phyloP scores from a whole-genome alignment of 2,888 invertebrate genomes.

The Drosophila nr. perissopoda region DNA sequence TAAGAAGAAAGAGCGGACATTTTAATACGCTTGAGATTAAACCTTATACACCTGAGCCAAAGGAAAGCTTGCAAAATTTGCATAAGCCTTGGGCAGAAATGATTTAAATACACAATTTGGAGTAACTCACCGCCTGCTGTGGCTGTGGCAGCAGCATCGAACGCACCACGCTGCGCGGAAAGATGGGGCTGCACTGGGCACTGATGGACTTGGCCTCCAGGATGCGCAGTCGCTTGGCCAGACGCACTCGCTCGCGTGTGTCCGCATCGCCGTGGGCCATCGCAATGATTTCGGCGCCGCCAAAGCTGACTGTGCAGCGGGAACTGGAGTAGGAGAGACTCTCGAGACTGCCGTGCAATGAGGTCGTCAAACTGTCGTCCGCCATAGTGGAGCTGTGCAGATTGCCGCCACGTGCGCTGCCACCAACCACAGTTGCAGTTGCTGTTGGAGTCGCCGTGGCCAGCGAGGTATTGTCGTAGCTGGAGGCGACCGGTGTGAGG shows the following conservation, averaged over 20 bases:
- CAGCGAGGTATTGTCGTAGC: constrained; percentile 78
- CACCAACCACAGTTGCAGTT: constrained; percentile 62
- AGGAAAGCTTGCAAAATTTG: neutral
- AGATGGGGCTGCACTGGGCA: constrained; percentile 84
- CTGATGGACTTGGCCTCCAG: constrained; percentile 85
- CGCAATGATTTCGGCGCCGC: constrained; percentile 79
- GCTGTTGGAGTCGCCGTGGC: constrained; percentile 45
- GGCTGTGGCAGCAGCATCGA: constrained; percentile 55
- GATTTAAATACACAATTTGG: neutral
- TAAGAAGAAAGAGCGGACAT: neutral
- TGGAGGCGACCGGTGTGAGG: constrained; percentile 71
- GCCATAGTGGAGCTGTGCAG: constrained; percentile 83
- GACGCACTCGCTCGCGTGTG: constrained; percentile 67
- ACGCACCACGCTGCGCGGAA: constrained; percentile 75
- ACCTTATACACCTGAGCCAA: neutral
- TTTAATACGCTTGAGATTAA: neutral
- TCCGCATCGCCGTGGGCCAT: constrained; percentile 68
- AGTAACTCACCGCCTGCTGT: constrained; percentile 55
- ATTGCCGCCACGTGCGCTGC: constrained; percentile 31
- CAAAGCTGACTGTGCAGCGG: constrained; percentile 84
- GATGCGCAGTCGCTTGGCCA: constrained; percentile 82
- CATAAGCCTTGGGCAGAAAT: neutral
- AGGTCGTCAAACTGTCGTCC: constrained; percentile 83
- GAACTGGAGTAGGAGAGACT: constrained; percentile 84
- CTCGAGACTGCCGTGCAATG: constrained; percentile 83